Evolutionary conservation across 2,888 invertebrate genomes (phyloP).

Genomic region (Chrysina gloriosa): DNA sequence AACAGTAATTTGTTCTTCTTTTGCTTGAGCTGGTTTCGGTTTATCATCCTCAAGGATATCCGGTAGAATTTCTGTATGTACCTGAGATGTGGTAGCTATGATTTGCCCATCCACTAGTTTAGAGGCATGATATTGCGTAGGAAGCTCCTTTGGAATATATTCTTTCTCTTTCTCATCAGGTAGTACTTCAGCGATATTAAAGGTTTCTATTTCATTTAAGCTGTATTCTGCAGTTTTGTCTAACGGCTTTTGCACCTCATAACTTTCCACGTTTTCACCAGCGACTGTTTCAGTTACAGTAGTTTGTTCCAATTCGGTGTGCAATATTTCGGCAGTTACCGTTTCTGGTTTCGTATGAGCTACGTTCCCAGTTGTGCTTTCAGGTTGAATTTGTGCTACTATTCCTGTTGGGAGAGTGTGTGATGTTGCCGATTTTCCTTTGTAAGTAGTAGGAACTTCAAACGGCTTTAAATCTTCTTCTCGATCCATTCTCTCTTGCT

Average conservation of each 20-base stretch:
- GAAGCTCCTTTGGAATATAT: constrained; percentile 60
- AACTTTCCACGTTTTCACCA: constrained; percentile 68
- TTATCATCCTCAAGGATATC: constrained; percentile 53
- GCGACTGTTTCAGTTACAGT: constrained; percentile 66
- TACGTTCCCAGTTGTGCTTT: constrained; percentile 60
- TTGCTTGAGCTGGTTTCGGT: constrained; percentile 65
- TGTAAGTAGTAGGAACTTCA: constrained; percentile 68
- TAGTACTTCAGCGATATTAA: constrained; percentile 67
- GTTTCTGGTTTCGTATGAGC: constrained; percentile 52
- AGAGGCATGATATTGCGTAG: constrained; percentile 63
- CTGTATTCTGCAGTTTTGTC: constrained; percentile 39
- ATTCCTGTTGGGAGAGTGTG: constrained; percentile 69
- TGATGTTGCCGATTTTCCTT: constrained; percentile 66
- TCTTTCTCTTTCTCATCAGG: constrained; percentile 67
- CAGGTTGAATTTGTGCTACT: constrained; percentile 65
- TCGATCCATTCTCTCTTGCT: constrained; percentile 74
- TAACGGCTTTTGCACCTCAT: constrained; percentile 59
- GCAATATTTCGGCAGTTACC: constrained; percentile 63
- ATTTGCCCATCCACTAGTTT: constrained; percentile 65
- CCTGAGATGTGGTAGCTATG: constrained; percentile 66
- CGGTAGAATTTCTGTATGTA: constrained; percentile 64
- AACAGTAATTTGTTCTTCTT: constrained; percentile 65
- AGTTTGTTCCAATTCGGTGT: constrained; percentile 63
- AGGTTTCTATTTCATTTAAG: constrained; percentile 56
- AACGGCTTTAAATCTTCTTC: constrained; percentile 70